Percentiles rank a stretch among this genome's conserved stretches.
Conservation (phyloP, 2,888 invertebrate species). For the Venusia cambrica region DNA sequence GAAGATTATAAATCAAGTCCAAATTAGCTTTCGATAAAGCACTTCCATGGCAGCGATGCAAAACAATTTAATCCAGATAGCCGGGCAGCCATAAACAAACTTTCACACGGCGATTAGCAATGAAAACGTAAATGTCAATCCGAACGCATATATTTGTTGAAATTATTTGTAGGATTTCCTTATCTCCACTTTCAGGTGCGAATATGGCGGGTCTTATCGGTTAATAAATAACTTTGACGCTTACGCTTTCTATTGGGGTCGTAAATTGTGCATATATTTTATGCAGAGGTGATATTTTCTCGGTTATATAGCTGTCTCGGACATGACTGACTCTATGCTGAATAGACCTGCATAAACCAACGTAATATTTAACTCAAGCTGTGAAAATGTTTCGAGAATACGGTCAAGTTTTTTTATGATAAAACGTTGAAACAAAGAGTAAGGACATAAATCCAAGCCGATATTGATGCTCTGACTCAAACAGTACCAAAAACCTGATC, state of each 20-base stretch:
- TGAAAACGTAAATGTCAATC: slow-evolving; percentile 36
- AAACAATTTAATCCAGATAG: slow-evolving; percentile 22
- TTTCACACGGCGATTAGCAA: slow-evolving; percentile 38
- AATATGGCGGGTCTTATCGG: slow-evolving; percentile 41
- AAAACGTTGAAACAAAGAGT: too few relatives aligned
- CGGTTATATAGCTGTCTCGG: slow-evolving; percentile 17
- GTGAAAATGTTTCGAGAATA: slow-evolving; percentile 9
- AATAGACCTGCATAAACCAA: slow-evolving; percentile 8
- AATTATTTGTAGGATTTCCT: slow-evolving; percentile 40
- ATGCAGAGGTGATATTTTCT: slow-evolving; percentile 24
- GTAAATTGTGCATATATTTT: slow-evolving; percentile 33
- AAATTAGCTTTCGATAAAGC: slow-evolving; percentile 7
- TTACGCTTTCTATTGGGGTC: slow-evolving; percentile 41
- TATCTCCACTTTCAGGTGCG: slow-evolving; percentile 38
- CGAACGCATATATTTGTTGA: slow-evolving; percentile 35
- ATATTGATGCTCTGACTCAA: too few relatives aligned
- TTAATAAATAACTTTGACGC: slow-evolving; percentile 40
- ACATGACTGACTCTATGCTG: slow-evolving; percentile 15
- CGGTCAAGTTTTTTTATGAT: too few relatives aligned
- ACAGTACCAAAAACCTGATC: too few relatives aligned
- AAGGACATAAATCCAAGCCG: too few relatives aligned
- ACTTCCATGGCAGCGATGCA: slow-evolving; percentile 8
- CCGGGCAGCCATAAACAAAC: slow-evolving; percentile 33
- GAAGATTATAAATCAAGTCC: slow-evolving; percentile 5
- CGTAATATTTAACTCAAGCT: slow-evolving; percentile 14